phyloP scores from a whole-genome alignment of 2,113 vertebrate species.

The Lanius collurio region DNA sequence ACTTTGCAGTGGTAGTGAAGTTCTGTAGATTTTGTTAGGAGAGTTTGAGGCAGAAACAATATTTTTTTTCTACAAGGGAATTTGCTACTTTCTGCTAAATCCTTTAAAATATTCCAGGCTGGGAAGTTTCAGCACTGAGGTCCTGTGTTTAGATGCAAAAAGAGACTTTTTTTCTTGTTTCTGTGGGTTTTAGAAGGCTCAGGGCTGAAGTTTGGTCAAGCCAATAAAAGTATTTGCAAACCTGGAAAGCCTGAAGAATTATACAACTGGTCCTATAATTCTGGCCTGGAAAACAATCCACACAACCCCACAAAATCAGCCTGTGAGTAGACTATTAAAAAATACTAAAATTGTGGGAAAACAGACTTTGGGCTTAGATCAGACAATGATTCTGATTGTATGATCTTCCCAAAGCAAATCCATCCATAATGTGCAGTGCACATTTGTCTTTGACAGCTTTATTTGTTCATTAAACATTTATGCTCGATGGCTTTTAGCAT shows the following conservation, averaged over 20 bases:
- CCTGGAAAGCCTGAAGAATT: neutral
- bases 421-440: neutral
- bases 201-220: neutral
- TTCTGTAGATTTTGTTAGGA: neutral
- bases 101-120: neutral
- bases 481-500: conserved; percentile 34
- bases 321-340: neutral
- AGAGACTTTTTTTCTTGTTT: neutral
- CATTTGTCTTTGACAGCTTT: conserved; percentile 53
- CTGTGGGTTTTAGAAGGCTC: neutral
- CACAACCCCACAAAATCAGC: neutral
- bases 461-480: conserved; percentile 66
- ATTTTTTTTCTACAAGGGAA: neutral
- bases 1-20: neutral
- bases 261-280: neutral
- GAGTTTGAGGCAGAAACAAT: neutral
- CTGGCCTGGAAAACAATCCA: neutral
- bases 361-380: neutral
- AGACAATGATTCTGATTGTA: neutral
- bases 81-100: neutral
- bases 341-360: neutral
- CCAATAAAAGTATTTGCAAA: neutral
- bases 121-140: neutral
- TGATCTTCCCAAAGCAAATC: neutral
- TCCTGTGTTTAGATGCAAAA: neutral